Evolutionary conservation across 2,113 vertebrate genomes (phyloP), one percentile per base, ranked within the genome.

Genomic region (Xiphorhynchus elegans): DNA sequence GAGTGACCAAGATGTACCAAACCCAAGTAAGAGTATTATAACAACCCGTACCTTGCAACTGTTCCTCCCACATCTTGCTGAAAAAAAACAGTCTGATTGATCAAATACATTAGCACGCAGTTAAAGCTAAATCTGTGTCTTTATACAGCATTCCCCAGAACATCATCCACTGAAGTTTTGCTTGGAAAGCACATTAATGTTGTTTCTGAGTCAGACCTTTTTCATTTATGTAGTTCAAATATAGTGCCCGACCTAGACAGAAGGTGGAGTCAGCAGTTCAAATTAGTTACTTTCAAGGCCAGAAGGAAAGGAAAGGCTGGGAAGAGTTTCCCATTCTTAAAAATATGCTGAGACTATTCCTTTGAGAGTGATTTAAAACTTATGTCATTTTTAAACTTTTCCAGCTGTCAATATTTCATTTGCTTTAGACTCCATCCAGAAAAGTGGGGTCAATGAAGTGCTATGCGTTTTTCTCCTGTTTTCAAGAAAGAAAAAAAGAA

Each of bases 301-400:
- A 53, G 56, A 79, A 77, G 80, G 68, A 83, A 85, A 62, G 67
- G 18, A 75, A 91, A 90, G 73, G 64, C 80, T 95, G 95, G 49
- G 95, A 96, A 94, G 92, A 93, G 69, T 50, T 93, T 95, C 86
- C 86, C 94, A 96, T 96, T 96, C 96, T 96, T 96, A 95, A 96
- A 97, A 96, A 95, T 79, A 95, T 82, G 95, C 88, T 79, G 60
- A 82, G 84, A 52, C 74, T 66, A 81, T 75, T 96, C 95, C 95
- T 84, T 62, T 31, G 86, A 80, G 96, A 96, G 73, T 66, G 40
- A 90, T 93, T 92, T 96, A 86, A 96, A 96, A 87, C 88, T 94
- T 94, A 96, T 60, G 90, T 94, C 79, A 95, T 93, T 87, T 82
- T 86, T 50, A 94, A 96, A 96, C 80, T 68, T 82, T 83, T 90